Evolutionary conservation across 2,113 vertebrate species (phyloP).

Genomic region (Hyla sarda): DNA sequence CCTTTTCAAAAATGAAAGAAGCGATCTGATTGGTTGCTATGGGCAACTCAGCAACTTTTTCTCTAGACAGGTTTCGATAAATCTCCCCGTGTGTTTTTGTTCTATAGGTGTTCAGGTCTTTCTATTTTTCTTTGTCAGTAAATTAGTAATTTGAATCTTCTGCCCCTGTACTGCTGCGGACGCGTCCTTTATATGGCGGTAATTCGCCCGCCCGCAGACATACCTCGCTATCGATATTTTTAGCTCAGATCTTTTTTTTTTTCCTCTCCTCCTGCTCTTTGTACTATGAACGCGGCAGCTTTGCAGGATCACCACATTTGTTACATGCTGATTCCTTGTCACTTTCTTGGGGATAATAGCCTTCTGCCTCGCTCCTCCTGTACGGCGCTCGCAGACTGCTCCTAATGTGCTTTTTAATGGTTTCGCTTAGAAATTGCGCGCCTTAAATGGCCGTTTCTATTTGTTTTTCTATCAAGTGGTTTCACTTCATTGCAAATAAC

Average conservation of each 20-base stretch:
- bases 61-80: too few relatives aligned
- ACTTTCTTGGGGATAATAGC: slow-evolving; percentile 55
- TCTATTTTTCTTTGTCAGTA: too few relatives aligned
- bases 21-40: too few relatives aligned
- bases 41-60: too few relatives aligned
- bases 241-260: background rate
- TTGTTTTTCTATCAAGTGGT: slow-evolving; percentile 58
- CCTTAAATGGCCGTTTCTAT: slow-evolving; percentile 58
- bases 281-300: slow-evolving; percentile 35
- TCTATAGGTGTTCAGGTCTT: background rate
- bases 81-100: too few relatives aligned
- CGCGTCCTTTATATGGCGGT: background rate
- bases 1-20: too few relatives aligned
- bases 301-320: slow-evolving; percentile 55
- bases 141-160: background rate
- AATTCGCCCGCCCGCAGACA: background rate
- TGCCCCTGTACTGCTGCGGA: background rate
- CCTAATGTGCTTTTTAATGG: slow-evolving; percentile 59
- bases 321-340: slow-evolving; percentile 60
- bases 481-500: slow-evolving; percentile 60
- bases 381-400: slow-evolving; percentile 51
- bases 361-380: slow-evolving; percentile 52
- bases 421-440: slow-evolving; percentile 53
- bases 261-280: background rate
- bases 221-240: slow-evolving; percentile 7